Percentiles rank a stretch among this genome's conserved stretches.
Evolutionary conservation across 92 coral and sea anemone species (phyloP).

Genomic region (Palythoa caribaeorum): DNA sequence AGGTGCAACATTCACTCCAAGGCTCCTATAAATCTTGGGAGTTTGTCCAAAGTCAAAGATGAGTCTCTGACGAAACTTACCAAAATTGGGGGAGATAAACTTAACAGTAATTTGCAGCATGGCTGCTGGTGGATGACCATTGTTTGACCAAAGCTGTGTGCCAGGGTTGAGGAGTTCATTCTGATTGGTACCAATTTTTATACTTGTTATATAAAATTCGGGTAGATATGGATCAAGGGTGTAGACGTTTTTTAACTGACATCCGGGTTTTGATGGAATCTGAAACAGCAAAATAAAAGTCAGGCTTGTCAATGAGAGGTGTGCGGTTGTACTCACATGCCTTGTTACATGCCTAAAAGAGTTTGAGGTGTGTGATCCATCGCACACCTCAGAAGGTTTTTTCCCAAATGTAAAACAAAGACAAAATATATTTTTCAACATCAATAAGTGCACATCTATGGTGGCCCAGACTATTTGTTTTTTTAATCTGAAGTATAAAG

Average conservation of each 20-base stretch:
- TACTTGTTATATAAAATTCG: conserved; percentile 77
- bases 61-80: conserved; percentile 83
- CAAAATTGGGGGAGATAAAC: conserved; percentile 81
- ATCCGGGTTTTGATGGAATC: conserved; percentile 73
- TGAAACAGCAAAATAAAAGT: conserved; percentile 41
- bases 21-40: conserved; percentile 78
- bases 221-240: conserved; percentile 85
- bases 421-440: too few species aligned
- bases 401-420: too few species aligned
- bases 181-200: conserved; percentile 53
- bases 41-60: conserved; percentile 86
- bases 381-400: too few species aligned
- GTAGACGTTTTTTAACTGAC: conserved; percentile 75
- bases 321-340: too few species aligned
- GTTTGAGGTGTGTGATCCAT: too few species aligned
- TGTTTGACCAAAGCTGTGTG: conserved; percentile 69
- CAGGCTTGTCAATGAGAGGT: too few species aligned
- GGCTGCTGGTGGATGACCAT: conserved; percentile 39
- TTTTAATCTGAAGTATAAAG: too few species aligned
- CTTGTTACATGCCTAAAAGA: too few species aligned
- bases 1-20: conserved; percentile 94
- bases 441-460: background rate
- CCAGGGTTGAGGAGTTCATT: conserved; percentile 42
- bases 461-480: too few species aligned
- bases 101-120: conserved; percentile 67